Evolutionary conservation across 1,140 invertebrate genomes (phyloP).

Genomic region (Nylanderia fulva): DNA sequence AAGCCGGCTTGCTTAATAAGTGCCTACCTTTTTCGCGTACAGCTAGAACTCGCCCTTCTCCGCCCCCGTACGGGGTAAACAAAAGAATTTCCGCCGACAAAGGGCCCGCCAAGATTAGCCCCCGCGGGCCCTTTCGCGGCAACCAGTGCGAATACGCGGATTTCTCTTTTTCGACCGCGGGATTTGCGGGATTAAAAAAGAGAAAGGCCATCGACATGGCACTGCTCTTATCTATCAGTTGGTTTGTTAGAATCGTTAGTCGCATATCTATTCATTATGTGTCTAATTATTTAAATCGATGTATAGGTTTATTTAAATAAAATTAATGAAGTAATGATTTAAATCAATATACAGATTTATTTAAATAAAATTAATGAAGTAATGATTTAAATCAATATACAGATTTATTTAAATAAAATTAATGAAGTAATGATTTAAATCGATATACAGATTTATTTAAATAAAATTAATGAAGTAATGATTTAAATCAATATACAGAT

Average conservation of each 20-base stretch:
- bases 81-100: conserved; percentile 52
- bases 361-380: too few species aligned
- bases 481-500: too few species aligned
- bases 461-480: too few species aligned
- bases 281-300: too few species aligned
- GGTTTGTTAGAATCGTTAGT: conserved; percentile 21
- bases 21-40: conserved; percentile 54
- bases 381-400: too few species aligned
- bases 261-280: background rate
- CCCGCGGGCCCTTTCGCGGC: conserved; percentile 59
- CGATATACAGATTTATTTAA: too few species aligned
- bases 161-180: conserved; percentile 40
- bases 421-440: too few species aligned
- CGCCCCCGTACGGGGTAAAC: conserved; percentile 22
- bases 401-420: too few species aligned
- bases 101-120: conserved; percentile 58
- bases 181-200: conserved; percentile 60
- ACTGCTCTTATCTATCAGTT: conserved; percentile 39
- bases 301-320: too few species aligned
- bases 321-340: too few species aligned
- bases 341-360: too few species aligned
- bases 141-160: conserved; percentile 48
- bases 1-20: conserved; percentile 62
- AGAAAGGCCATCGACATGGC: conserved; percentile 11
- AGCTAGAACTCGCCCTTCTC: conserved; percentile 24